Conservation (phyloP, 2,888 invertebrate genomes). For the Oconnorella tubifera region DNA sequence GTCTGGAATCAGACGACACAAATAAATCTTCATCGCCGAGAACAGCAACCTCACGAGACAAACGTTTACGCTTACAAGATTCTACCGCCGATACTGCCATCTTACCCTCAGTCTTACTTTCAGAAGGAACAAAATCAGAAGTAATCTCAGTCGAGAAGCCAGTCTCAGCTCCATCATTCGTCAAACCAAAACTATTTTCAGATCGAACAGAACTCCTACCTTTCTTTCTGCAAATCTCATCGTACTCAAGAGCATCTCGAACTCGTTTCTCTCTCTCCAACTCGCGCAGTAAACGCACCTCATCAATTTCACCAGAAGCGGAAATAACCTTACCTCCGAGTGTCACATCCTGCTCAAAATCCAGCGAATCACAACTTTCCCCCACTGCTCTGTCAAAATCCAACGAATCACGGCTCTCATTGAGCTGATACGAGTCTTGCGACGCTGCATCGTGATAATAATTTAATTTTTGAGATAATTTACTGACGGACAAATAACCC, state of each 20-base stretch:
- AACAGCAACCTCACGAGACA: constrained; percentile 1
- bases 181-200: too few species aligned
- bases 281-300: not conserved
- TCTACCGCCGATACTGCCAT: too few species aligned
- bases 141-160: not conserved
- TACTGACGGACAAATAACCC: not conserved
- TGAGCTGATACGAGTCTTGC: constrained; percentile 41
- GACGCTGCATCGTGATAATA: constrained; percentile 34
- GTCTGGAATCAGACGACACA: too few species aligned
- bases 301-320: not conserved
- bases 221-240: too few species aligned
- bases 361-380: constrained; percentile 21
- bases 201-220: too few species aligned
- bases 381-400: constrained; percentile 8
- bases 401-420: constrained; percentile 23
- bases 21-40: not conserved
- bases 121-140: not conserved
- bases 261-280: constrained; percentile 1
- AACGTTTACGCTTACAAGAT: not conserved
- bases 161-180: not conserved
- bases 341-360: too few species aligned
- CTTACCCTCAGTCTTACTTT: not conserved
- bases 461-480: too few species aligned
- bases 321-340: constrained; percentile 9
- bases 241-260: not conserved